These are phyloP conservation scores for Nasalis larvatus DNA, from an alignment of 2,113 vertebrate species.

Conservation along the genomic window DNA sequence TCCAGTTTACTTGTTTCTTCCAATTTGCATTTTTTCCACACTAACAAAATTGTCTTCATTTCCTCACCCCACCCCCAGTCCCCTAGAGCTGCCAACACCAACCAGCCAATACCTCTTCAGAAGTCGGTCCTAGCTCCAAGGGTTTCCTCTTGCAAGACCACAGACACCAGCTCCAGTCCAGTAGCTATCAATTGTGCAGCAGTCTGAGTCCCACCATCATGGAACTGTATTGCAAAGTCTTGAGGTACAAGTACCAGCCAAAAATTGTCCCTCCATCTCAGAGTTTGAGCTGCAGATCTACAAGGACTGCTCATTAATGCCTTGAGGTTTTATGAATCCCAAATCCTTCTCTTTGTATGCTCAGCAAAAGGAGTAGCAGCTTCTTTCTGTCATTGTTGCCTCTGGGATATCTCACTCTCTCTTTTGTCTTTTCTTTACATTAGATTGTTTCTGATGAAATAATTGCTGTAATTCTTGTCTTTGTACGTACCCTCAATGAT, in stretches of 20 bases:
- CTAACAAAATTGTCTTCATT: background rate
- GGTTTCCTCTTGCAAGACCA: background rate
- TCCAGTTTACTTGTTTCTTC: background rate
- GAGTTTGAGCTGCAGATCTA: background rate
- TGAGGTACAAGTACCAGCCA: background rate
- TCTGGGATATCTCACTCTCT: background rate
- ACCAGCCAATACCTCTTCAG: background rate
- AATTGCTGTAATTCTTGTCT: background rate
- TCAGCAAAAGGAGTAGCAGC: background rate
- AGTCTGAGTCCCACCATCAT: background rate
- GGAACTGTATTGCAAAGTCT: background rate
- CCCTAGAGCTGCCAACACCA: background rate
- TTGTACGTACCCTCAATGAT: background rate
- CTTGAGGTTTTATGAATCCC: background rate
- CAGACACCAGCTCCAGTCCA: background rate
- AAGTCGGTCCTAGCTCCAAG: background rate
- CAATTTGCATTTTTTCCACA: background rate
- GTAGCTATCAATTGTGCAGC: background rate
- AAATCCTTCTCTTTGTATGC: background rate
- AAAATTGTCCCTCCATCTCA: background rate
- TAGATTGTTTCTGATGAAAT: background rate
- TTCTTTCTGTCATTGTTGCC: background rate
- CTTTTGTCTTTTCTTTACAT: background rate
- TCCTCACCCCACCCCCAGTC: background rate
- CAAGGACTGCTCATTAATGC: background rate